Percentiles rank a stretch among this genome's conserved stretches.
These are phyloP conservation scores for Grallaria varia DNA, from an alignment of 2,113 vertebrate genomes.

Conservation along the genomic window DNA sequence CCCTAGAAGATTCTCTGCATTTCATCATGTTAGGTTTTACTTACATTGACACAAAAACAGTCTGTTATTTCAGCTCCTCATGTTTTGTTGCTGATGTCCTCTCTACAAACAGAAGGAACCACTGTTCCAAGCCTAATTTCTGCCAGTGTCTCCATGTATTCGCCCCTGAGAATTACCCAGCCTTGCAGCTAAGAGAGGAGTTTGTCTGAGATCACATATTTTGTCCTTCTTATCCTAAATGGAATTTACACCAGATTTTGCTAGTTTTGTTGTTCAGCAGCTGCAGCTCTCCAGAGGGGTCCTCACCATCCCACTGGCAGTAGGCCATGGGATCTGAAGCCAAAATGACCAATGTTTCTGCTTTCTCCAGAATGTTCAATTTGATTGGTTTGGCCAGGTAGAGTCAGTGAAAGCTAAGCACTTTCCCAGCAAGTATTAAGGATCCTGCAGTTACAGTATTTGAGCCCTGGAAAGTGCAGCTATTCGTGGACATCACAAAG, in stretches of 20 bases:
- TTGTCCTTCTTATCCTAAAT: not conserved
- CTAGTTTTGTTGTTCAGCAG: not conserved
- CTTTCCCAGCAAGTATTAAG: not conserved
- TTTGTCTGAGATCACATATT: not conserved
- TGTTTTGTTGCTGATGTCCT: not conserved
- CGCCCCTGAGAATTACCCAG: not conserved
- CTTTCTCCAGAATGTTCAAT: not conserved
- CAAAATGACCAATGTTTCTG: not conserved
- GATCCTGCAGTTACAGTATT: not conserved
- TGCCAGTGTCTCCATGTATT: not conserved
- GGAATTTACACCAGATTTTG: not conserved
- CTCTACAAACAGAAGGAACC: not conserved
- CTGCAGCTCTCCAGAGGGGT: not conserved
- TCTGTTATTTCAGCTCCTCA: not conserved
- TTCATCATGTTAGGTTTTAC: not conserved
- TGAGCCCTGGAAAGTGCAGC: not conserved
- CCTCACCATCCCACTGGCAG: not conserved
- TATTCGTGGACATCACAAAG: not conserved
- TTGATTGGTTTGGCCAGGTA: not conserved
- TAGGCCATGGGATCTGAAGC: not conserved
- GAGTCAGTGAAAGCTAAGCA: not conserved
- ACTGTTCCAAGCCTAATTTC: not conserved
- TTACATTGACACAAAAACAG: not conserved
- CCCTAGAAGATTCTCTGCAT: not conserved
- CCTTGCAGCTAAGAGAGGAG: not conserved